phyloP scores from a whole-genome alignment of 2,113 vertebrate genomes.

The Aspidoscelis tigris region DNA sequence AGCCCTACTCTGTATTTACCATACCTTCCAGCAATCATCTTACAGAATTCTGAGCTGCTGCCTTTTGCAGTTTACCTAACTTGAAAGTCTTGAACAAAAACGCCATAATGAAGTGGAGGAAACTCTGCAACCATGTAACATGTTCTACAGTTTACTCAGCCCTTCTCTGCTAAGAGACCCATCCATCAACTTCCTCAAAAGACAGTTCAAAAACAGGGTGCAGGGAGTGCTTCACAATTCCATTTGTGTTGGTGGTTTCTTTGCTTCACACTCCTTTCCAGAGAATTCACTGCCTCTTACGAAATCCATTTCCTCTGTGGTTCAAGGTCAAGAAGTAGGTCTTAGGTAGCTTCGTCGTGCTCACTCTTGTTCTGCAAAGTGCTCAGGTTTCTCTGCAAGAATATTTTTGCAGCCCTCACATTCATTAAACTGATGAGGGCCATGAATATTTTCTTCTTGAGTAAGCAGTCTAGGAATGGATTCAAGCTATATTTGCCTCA shows the following conservation, averaged over 20 bases:
- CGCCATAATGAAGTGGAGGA: neutral
- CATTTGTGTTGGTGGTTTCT: neutral
- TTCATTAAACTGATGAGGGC: neutral
- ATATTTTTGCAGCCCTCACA: neutral
- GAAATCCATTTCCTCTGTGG: neutral
- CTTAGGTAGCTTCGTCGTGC: neutral
- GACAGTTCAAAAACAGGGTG: neutral
- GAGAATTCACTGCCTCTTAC: neutral
- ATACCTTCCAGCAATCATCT: neutral
- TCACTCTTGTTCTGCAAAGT: neutral
- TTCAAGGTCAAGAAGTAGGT: neutral
- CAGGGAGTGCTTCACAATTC: neutral
- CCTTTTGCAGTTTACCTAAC: neutral
- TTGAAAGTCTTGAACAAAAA: neutral
- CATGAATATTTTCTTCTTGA: conserved; percentile 45
- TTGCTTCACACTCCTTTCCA: neutral
- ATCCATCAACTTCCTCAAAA: neutral
- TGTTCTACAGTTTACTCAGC: neutral
- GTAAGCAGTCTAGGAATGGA: conserved; percentile 39
- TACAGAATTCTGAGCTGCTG: neutral
- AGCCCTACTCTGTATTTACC: neutral
- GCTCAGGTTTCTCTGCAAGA: neutral
- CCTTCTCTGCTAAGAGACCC: neutral
- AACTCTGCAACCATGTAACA: neutral
- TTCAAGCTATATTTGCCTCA: conserved; percentile 9